phyloP scores from a whole-genome alignment of 2,113 vertebrate genomes.

The Phaethon lepturus region DNA sequence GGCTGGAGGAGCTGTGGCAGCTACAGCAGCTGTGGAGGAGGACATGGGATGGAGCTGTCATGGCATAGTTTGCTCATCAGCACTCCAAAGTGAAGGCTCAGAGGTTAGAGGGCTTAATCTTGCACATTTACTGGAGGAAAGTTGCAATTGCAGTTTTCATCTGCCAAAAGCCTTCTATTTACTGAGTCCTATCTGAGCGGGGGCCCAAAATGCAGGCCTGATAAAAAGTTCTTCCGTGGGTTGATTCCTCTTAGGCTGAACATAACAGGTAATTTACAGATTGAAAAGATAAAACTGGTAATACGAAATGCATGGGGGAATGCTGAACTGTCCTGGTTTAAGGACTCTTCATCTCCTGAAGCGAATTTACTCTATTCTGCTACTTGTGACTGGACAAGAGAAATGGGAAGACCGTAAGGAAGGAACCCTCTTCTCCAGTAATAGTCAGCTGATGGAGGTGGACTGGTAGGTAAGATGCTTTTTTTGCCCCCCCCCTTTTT shows the following conservation, averaged over 20 bases:
- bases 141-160: not conserved
- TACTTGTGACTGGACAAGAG: not conserved
- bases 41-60: fast-evolving
- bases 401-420: not conserved
- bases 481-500: too few species aligned
- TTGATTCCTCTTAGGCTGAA: too few species aligned
- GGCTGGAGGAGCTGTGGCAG: not conserved
- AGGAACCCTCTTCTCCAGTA: not conserved
- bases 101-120: fast-evolving
- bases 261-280: not conserved
- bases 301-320: not conserved
- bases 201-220: not conserved
- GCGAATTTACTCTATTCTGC: not conserved
- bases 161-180: not conserved
- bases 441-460: fast-evolving
- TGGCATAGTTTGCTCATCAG: fast-evolving
- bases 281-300: not conserved
- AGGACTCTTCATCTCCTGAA: not conserved
- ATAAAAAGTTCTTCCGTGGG: not conserved
- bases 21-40: fast-evolving
- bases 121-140: not conserved
- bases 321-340: fast-evolving
- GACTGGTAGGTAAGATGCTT: not conserved
- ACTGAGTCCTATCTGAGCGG: fast-evolving
- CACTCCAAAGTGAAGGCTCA: fast-evolving